Evolutionary conservation across 2,888 invertebrate species (phyloP), one percentile per base, ranked within the genome.

Genomic region (Ophion ellenae): DNA sequence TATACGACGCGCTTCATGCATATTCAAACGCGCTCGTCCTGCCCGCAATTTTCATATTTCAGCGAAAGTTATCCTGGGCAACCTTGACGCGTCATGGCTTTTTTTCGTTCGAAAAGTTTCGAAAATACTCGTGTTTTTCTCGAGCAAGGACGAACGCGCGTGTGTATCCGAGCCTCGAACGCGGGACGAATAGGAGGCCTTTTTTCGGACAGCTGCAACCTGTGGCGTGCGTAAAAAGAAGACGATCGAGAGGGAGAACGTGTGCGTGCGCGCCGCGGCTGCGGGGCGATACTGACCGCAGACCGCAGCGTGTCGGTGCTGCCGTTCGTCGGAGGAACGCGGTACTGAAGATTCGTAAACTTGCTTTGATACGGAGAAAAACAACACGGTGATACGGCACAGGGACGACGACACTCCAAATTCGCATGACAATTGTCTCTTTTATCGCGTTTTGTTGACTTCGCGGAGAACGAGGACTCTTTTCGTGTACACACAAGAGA

Each of bases 151-250:
- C 59, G 32, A 59, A 64, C 66, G 6, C 24, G 24, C 45, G 61
- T 74, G 63, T 28, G 69, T 63, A 59, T 81, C 64, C 53, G 67
- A 67, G 83, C 83, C 81, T 75, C 78, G 83, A 70, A 64, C 47
- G 36, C 66, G 59, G 86, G 87, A 87, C 89, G 20, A 89, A 90
- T 89, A 87, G 89, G 87, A 75, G 89, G 89, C 90, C 90, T 91
- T 90, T 83, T 89, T 89, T 88, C 88, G 89, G 90, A 89, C 90
- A 90, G 90, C 90, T 89, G 90, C 91, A 91, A 89, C 89, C 88
- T 89, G 89, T 89, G 86, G 88, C 88, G 86, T 87, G 86, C 80
- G 88, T 80, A 86, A 53, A 82, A 66, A 73, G 83, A 71, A 36
- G 63, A 69, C 61, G 57, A 40, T 36, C 57, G 28, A 59, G 57